A percentile compares a stretch with the other conserved stretches of the same genome.
These are phyloP conservation scores for Recurvirostra avosetta DNA, from an alignment of 2,113 vertebrate species.

Conservation along the genomic window DNA sequence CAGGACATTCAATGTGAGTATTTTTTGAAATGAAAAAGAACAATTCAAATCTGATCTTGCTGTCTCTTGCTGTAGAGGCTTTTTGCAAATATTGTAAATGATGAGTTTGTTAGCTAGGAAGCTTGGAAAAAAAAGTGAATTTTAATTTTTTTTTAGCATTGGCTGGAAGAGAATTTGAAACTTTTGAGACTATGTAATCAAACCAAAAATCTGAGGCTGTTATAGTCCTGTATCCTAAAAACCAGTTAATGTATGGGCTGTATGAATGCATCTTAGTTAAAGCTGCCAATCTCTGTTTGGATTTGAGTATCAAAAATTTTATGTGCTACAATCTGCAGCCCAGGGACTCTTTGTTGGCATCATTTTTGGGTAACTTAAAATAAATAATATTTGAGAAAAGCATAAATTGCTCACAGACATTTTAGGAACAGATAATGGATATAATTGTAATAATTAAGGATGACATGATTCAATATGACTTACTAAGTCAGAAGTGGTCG, in stretches of 20 bases:
- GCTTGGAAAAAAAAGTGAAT: not conserved
- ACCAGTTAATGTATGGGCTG: accelerated
- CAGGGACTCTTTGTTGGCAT: not conserved
- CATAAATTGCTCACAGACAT: not conserved
- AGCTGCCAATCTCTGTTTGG: not conserved
- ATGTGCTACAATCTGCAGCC: not conserved
- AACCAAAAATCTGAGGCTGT: not conserved
- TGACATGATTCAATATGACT: not conserved
- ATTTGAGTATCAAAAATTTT: not conserved
- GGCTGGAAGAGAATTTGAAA: not conserved
- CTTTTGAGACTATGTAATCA: not conserved
- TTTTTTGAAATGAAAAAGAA: not conserved
- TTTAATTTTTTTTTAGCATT: not conserved
- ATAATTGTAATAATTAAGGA: not conserved
- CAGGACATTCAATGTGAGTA: not conserved
- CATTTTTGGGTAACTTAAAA: not conserved
- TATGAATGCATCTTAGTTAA: not conserved
- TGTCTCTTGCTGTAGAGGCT: not conserved
- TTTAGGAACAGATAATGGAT: not conserved
- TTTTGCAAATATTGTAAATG: not conserved
- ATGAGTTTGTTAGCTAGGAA: not conserved
- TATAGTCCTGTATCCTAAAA: not conserved
- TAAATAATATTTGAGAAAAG: not conserved
- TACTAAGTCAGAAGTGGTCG: not conserved
- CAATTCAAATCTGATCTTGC: not conserved